These are phyloP conservation scores for Malthinus flaveolus DNA, from an alignment of 2,888 invertebrate species.

Conservation along the genomic window DNA sequence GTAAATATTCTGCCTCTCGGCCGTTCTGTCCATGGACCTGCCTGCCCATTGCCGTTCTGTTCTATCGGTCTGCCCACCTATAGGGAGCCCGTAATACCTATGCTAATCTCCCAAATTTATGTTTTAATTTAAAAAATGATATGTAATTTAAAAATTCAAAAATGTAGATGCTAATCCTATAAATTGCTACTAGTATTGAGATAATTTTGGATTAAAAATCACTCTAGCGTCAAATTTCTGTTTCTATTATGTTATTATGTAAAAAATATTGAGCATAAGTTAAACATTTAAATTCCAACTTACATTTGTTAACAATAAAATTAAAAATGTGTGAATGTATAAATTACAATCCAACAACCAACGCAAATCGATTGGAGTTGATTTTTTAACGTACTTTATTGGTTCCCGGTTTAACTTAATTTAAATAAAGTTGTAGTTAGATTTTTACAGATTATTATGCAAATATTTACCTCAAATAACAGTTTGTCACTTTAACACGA, in stretches of 20 bases:
- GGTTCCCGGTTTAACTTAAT: constrained; percentile 19
- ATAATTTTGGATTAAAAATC: no score
- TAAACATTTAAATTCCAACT: constrained; percentile 2
- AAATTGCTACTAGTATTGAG: no score
- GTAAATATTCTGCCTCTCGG: no score
- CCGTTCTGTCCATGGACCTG: no score
- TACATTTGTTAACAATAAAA: constrained; percentile 5
- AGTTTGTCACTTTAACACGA: constrained; percentile 32
- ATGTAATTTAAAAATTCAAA: no score
- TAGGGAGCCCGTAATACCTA: no score
- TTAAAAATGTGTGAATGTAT: constrained; percentile 4
- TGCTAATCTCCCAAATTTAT: no score
- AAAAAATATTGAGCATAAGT: background rate
- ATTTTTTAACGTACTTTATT: constrained; percentile 5
- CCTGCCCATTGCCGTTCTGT: no score
- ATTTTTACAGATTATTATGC: constrained; percentile 24
- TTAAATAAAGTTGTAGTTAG: constrained; percentile 23
- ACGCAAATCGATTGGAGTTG: background rate
- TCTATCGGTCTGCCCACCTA: no score
- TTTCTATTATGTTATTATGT: background rate
- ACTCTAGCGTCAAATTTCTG: no score
- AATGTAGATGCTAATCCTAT: no score
- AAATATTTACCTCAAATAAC: constrained; percentile 27
- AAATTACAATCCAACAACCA: constrained; percentile 3
- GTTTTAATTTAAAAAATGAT: no score